A percentile compares a stretch with the other conserved stretches of the same genome.
Conservation (phyloP, 2,113 vertebrate species). For the Corythaeola cristata region DNA sequence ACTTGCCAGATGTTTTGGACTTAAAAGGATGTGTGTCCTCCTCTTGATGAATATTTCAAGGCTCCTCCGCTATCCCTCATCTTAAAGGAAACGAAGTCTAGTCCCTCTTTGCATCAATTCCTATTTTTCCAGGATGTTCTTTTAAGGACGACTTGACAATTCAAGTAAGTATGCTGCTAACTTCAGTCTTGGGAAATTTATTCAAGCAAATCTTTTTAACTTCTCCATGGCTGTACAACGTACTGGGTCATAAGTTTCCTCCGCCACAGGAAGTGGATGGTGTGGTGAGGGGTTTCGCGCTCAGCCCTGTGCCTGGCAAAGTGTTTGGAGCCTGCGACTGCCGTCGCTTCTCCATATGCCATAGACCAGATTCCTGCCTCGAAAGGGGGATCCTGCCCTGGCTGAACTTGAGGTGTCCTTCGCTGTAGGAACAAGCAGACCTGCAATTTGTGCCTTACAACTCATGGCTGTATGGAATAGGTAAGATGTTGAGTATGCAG, state of each 20-base stretch:
- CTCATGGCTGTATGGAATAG: background rate
- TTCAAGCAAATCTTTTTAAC: too few species aligned
- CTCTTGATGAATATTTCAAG: too few species aligned
- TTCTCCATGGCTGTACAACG: background rate
- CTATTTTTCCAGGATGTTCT: too few species aligned
- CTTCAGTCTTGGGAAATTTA: too few species aligned
- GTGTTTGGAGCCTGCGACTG: accelerated
- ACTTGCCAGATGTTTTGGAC: too few species aligned
- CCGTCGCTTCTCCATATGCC: background rate
- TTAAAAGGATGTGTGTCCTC: too few species aligned
- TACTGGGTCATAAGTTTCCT: background rate
- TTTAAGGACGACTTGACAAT: too few species aligned
- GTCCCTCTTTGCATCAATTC: too few species aligned
- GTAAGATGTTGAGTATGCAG: background rate
- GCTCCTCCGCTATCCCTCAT: too few species aligned
- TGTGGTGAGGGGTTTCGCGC: background rate
- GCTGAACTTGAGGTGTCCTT: background rate
- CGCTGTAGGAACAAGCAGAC: background rate
- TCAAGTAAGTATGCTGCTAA: too few species aligned
- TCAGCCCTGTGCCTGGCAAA: background rate
- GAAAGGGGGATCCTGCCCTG: background rate
- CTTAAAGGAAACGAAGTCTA: too few species aligned
- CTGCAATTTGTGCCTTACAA: background rate
- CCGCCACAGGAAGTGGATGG: accelerated
- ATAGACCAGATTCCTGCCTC: background rate